Conservation (phyloP, 2,888 invertebrate genomes). For the Microplitis deprimator region DNA sequence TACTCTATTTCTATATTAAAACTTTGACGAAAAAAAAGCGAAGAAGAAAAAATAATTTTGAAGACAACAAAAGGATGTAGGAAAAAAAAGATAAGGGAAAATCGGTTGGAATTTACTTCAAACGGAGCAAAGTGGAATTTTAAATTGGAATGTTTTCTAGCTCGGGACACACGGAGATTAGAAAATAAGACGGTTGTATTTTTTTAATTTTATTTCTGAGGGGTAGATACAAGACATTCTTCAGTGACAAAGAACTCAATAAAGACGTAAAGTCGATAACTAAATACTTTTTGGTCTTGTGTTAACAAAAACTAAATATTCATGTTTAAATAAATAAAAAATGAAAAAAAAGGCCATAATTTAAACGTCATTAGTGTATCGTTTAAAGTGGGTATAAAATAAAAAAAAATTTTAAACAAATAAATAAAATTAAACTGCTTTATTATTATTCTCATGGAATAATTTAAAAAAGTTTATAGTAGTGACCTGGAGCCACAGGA, state of each 20-base stretch:
- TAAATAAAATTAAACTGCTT: conserved; percentile 31
- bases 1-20: neutral
- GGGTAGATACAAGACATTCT: conserved; percentile 1
- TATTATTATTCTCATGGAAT: conserved; percentile 50
- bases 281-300: conserved; percentile 8
- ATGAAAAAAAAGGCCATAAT: conserved; percentile 7
- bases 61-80: conserved; percentile 22
- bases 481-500: conserved; percentile 33
- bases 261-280: conserved; percentile 12
- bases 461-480: conserved; percentile 55
- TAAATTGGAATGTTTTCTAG: neutral
- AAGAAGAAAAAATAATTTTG: conserved; percentile 13
- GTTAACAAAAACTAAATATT: neutral
- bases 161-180: neutral
- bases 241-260: conserved; percentile 3
- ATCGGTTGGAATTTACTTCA: neutral
- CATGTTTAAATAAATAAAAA: neutral
- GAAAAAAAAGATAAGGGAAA: neutral
- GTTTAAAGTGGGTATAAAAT: neutral
- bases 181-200: neutral
- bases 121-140: neutral
- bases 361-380: conserved; percentile 1
- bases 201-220: neutral
- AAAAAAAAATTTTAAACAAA: neutral
- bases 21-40: neutral